A percentile compares a stretch with the other conserved stretches of the same genome.
phyloP scores from a whole-genome alignment of 2,113 vertebrate species.

The Manacus vitellinus region DNA sequence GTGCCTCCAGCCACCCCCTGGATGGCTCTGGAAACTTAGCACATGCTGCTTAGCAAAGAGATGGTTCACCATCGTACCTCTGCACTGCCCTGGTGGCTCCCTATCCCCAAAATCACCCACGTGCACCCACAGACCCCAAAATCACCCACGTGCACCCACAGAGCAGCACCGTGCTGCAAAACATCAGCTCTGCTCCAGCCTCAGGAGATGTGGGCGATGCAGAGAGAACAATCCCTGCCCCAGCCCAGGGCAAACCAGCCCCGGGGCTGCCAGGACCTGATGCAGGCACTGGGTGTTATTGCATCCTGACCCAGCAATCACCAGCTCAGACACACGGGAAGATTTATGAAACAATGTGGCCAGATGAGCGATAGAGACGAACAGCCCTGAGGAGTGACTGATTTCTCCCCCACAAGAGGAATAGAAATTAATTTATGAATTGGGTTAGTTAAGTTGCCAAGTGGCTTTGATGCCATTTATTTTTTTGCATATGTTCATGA shows the following conservation, averaged over 20 bases:
- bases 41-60: accelerated
- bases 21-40: accelerated
- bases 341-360: constrained; percentile 52
- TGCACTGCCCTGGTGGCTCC: accelerated
- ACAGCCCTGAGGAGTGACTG: constrained; percentile 20
- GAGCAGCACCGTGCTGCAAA: accelerated
- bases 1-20: accelerated
- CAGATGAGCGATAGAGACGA: neutral
- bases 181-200: neutral
- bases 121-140: neutral
- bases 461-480: constrained; percentile 45
- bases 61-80: accelerated
- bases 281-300: accelerated
- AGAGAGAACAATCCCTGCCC: neutral
- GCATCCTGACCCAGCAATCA: neutral
- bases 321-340: neutral
- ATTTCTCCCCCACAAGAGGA: constrained; percentile 39
- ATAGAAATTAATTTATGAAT: constrained; percentile 47
- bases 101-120: neutral
- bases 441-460: constrained; percentile 14
- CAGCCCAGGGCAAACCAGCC: neutral
- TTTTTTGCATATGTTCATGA: constrained; percentile 25
- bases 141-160: accelerated
- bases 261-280: neutral
- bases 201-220: accelerated